Conservation (phyloP, 1,140 invertebrate species). For the Nilaparvata lugens region DNA sequence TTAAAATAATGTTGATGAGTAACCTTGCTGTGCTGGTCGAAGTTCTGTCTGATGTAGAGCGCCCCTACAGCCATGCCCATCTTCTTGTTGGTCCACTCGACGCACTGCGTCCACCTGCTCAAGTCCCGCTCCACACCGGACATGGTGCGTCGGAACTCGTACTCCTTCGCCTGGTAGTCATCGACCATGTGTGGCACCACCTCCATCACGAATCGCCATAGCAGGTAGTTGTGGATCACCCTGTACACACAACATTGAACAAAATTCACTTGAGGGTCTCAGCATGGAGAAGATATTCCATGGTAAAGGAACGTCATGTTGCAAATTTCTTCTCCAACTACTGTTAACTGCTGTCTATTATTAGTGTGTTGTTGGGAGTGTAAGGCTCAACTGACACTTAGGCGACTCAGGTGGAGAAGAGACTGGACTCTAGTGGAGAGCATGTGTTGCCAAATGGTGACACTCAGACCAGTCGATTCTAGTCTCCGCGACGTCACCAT, state of each 20-base stretch:
- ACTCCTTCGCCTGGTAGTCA: conserved; percentile 62
- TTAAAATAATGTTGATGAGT: conserved; percentile 8
- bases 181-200: conserved; percentile 74
- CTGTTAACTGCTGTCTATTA: too few species aligned
- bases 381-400: too few species aligned
- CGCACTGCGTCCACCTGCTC: conserved; percentile 70
- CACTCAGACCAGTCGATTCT: too few species aligned
- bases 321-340: too few species aligned
- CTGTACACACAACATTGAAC: conserved; percentile 35
- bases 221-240: conserved; percentile 70
- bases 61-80: conserved; percentile 75
- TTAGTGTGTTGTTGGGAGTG: too few species aligned
- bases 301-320: too few species aligned
- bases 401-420: too few species aligned
- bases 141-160: conserved; percentile 72
- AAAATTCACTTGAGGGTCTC: neutral
- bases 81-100: conserved; percentile 79
- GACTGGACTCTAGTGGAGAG: too few species aligned
- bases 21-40: conserved; percentile 74
- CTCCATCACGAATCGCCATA: conserved; percentile 73
- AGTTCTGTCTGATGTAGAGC: conserved; percentile 71
- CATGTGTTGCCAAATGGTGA: too few species aligned
- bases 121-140: conserved; percentile 66
- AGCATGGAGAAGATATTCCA: too few species aligned
- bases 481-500: too few species aligned